Percentiles rank a stretch among this genome's conserved stretches.
Conservation (phyloP, 2,797 vertebrate species). For the Clamator glandarius region DNA sequence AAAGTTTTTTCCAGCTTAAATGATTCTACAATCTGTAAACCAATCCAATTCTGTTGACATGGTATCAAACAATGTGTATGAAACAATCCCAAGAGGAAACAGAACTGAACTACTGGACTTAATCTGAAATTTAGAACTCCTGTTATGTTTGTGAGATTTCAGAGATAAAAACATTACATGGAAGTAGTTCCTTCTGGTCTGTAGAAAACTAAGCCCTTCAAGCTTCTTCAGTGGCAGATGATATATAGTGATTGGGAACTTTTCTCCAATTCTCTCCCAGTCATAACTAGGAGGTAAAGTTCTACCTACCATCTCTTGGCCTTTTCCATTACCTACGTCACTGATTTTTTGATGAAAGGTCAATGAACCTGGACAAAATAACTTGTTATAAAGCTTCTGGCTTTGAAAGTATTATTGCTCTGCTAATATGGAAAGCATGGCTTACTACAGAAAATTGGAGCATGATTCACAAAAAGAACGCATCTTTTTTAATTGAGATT, state of each 20-base stretch:
- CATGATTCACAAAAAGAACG: not conserved
- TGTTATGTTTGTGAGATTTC: not conserved
- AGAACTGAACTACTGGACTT: not conserved
- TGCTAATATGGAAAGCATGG: not conserved
- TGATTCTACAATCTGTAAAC: not conserved
- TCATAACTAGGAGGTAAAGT: not conserved
- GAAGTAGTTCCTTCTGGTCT: not conserved
- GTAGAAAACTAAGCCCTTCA: not conserved
- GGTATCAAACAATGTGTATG: not conserved
- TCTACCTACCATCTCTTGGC: not conserved
- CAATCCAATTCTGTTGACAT: not conserved
- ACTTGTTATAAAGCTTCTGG: not conserved
- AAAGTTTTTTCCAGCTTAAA: too few relatives aligned
- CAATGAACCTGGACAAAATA: not conserved
- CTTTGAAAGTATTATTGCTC: not conserved
- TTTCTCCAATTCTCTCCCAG: not conserved
- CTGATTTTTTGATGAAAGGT: not conserved
- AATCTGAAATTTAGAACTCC: not conserved
- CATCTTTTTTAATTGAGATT: not conserved
- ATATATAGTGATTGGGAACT: not conserved
- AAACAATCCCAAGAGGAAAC: not conserved
- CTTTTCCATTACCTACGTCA: not conserved
- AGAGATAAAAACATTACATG: not conserved
- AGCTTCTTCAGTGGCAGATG: not conserved
- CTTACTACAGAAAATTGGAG: not conserved